Percentiles rank a stretch among this genome's conserved stretches.
Conservation (phyloP, 2,113 vertebrate species). For the Probosciger aterrimus region DNA sequence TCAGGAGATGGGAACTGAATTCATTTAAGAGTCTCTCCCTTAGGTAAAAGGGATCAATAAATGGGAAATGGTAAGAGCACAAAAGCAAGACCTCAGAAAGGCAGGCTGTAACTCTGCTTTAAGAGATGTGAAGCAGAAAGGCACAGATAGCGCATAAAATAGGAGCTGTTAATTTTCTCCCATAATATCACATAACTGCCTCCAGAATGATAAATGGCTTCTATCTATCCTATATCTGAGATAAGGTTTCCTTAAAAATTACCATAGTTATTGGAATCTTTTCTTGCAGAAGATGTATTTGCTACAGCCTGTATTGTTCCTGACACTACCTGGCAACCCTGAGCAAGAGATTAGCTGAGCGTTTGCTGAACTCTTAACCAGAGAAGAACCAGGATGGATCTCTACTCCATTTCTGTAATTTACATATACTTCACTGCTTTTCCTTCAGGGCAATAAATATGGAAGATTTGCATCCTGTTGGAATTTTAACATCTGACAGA, state of each 20-base stretch:
- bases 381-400: not conserved
- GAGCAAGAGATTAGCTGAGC: not conserved
- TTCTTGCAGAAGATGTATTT: not conserved
- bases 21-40: not conserved
- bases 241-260: conserved; percentile 34
- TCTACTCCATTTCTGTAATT: not conserved
- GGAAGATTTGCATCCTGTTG: not conserved
- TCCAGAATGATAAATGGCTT: conserved; percentile 32
- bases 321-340: not conserved
- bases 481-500: not conserved
- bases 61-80: not conserved
- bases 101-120: not conserved
- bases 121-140: not conserved
- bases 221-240: conserved; percentile 6
- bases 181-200: not conserved
- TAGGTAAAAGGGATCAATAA: not conserved
- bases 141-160: not conserved
- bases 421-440: not conserved
- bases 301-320: not conserved
- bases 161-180: not conserved
- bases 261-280: conserved; percentile 32
- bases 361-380: not conserved
- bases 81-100: not conserved
- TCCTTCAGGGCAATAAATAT: not conserved
- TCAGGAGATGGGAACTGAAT: not conserved